Evolutionary conservation across 2,113 vertebrate species (phyloP).

Genomic region (Rattus rattus): DNA sequence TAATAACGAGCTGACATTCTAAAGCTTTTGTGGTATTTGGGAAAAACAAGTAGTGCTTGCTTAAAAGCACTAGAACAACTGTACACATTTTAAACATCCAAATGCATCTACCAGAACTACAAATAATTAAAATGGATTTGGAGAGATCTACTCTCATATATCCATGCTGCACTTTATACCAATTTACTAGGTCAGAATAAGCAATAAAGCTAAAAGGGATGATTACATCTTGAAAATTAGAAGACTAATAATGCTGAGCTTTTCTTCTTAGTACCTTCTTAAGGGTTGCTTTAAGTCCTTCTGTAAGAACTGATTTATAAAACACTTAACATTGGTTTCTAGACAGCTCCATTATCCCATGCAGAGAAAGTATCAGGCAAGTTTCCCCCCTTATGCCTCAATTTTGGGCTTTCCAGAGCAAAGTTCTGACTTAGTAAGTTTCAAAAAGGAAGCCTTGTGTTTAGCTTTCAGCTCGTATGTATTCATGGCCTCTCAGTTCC

Average conservation of each 20-base stretch:
- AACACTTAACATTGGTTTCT: background rate
- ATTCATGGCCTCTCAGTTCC: conserved; percentile 9
- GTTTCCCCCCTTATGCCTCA: conserved; percentile 52
- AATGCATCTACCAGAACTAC: conserved; percentile 24
- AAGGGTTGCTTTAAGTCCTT: conserved; percentile 41
- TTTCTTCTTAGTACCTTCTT: conserved; percentile 49
- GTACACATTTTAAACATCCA: background rate
- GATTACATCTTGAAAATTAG: conserved; percentile 53
- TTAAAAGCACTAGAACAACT: conserved; percentile 56
- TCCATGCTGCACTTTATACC: background rate
- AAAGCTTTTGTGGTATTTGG: conserved; percentile 5
- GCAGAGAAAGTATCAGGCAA: conserved; percentile 38
- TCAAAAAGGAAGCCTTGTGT: conserved; percentile 51
- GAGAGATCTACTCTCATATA: conserved; percentile 21
- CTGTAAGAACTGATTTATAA: background rate
- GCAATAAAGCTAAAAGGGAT: background rate
- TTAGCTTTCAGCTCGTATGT: conserved; percentile 51
- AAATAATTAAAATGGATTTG: conserved; percentile 61
- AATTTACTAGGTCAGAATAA: conserved; percentile 39
- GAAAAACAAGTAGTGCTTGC: conserved; percentile 24
- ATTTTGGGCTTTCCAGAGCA: background rate
- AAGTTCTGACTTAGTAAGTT: background rate
- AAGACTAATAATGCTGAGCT: conserved; percentile 8
- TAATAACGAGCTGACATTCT: conserved; percentile 55
- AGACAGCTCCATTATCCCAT: conserved; percentile 41